phyloP scores from a whole-genome alignment of 2,888 invertebrate species.

The Heteromurus nitidus region DNA sequence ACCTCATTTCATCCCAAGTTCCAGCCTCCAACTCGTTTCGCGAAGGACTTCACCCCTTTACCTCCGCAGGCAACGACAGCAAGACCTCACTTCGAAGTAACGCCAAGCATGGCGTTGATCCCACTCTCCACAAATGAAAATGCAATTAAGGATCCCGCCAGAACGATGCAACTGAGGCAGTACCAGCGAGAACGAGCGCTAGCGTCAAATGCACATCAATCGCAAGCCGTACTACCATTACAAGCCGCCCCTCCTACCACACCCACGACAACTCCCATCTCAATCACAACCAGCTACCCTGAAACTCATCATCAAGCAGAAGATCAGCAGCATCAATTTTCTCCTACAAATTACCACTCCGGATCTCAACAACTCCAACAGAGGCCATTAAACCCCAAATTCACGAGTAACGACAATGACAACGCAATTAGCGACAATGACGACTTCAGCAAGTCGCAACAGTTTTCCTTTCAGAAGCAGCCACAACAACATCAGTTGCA shows the following conservation, averaged over 20 bases:
- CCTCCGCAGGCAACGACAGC: slow-evolving; percentile 45
- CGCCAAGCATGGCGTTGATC: slow-evolving; percentile 70
- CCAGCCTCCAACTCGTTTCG: slow-evolving; percentile 66
- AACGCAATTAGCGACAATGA: slow-evolving; percentile 51
- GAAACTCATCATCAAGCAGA: slow-evolving; percentile 14
- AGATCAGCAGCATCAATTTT: not conserved
- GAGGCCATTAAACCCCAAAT: slow-evolving; percentile 8
- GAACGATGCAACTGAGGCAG: slow-evolving; percentile 55
- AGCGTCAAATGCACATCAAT: not conserved
- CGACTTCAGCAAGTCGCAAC: slow-evolving; percentile 43
- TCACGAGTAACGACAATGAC: slow-evolving; percentile 43
- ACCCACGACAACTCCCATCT: slow-evolving; percentile 49
- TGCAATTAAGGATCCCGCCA: slow-evolving; percentile 70
- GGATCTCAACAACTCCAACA: slow-evolving; percentile 39
- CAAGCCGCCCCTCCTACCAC: slow-evolving; percentile 48
- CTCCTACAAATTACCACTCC: slow-evolving; percentile 22
- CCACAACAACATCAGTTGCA: slow-evolving; percentile 45
- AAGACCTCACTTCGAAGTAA: slow-evolving; percentile 67
- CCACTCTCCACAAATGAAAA: slow-evolving; percentile 73
- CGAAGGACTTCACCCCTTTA: slow-evolving; percentile 62
- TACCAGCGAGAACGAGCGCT: slow-evolving; percentile 50
- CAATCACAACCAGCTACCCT: slow-evolving; percentile 52
- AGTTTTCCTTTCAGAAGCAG: slow-evolving; percentile 39
- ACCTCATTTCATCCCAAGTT: slow-evolving; percentile 65
- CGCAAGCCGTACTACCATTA: slow-evolving; percentile 35